Base-by-base conservation (phyloP, 2,113 vertebrate species). In the Ondatra zibethicus region DNA sequence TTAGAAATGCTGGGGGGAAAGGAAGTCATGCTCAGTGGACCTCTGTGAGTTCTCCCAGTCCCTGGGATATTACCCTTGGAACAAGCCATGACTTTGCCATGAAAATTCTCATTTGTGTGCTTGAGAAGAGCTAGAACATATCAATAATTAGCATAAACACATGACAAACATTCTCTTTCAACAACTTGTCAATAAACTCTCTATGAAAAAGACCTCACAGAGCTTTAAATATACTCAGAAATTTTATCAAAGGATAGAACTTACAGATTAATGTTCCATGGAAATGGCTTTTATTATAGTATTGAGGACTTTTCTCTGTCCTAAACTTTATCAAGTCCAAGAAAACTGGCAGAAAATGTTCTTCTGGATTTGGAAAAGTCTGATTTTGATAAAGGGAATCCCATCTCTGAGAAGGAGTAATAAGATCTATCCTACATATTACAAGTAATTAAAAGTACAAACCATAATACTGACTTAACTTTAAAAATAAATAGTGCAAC, bases 1-100 rank as follows among this genome's bases (percentile, higher is more conserved):
- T 95, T 91, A 73, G 84, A 96, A 97, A 97, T 89, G 47, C 73
- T 76, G 84, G 73, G 36, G 47, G 97, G 84, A 81, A 39, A 65
- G 27, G 45, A 68, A 93, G 80, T 72, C 92, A 66, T 91, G 55
- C 61, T 92, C 63, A 81, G 36, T 50, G 31, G 6, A 86, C 13
- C 17, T 39, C 29, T 63, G 9, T 86, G 84, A 72, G n/a, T 84
- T 65, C 92, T 31, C 52, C 80, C 66, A 66, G 11, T 16, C 25
- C 70, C 21, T 72, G 16, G 94, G 95, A 87, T 70, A 89, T 84
- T 63, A 70, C 36, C 14, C 77, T 68, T 68, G 17, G 78, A 87
- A 78, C n/a, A 85, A 86, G 27, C 21, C 31, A 77, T 78, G 23
- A 2, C 29, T 78, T 42, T 58, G 85, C 47, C 27, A 17, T 89